Conservation (phyloP, 2,113 vertebrate genomes). For the Antigone vipio region DNA sequence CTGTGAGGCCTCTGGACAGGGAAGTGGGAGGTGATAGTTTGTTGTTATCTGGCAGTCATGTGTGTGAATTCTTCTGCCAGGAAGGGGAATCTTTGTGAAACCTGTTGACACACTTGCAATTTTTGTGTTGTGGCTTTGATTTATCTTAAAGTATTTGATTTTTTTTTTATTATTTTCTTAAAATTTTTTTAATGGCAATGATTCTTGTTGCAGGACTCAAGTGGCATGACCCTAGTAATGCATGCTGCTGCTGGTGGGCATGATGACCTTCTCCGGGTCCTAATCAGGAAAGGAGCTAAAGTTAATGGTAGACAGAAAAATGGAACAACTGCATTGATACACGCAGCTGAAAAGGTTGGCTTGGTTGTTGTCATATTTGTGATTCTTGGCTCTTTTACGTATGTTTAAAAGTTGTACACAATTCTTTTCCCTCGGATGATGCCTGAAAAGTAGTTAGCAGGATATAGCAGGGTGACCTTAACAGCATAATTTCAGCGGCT, state of each 20-base stretch:
- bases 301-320: slow-evolving; percentile 91
- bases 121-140: background rate
- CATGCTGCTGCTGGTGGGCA: slow-evolving; percentile 93
- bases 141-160: background rate
- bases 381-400: background rate
- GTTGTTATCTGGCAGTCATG: background rate
- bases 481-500: background rate
- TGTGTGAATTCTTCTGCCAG: background rate
- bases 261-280: slow-evolving; percentile 90
- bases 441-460: background rate
- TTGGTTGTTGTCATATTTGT: background rate
- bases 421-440: background rate
- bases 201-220: slow-evolving; percentile 82
- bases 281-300: slow-evolving; percentile 91
- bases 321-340: slow-evolving; percentile 93
- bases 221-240: slow-evolving; percentile 95
- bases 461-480: background rate
- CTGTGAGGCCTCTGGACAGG: background rate
- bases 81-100: background rate
- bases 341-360: slow-evolving; percentile 93
- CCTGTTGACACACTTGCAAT: background rate
- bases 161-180: background rate
- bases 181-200: background rate
- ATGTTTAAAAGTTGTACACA: background rate
- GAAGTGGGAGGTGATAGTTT: background rate